Conservation (phyloP, 2,797 vertebrate species). For the Pangasius larnaudii region DNA sequence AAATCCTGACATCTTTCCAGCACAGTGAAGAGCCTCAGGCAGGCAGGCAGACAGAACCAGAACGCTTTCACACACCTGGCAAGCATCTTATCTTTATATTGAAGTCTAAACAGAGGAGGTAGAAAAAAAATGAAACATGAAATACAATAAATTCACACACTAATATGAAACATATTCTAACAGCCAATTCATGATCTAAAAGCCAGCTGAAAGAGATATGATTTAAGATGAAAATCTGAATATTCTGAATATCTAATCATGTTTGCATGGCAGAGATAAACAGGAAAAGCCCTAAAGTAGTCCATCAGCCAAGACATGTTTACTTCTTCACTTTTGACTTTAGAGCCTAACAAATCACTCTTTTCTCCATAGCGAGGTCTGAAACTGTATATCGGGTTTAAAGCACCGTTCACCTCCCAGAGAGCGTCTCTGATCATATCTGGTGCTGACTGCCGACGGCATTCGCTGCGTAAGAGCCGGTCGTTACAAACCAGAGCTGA, state of each 20-base stretch:
- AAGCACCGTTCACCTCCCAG: not conserved
- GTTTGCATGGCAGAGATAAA: not conserved
- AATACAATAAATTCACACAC: not conserved
- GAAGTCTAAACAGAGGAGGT: constrained; percentile 5
- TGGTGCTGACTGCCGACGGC: not conserved
- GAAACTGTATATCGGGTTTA: not conserved
- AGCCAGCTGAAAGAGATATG: not conserved
- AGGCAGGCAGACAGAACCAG: constrained; percentile 9
- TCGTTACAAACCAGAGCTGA: not conserved
- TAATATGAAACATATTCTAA: not conserved
- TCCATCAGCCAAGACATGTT: not conserved
- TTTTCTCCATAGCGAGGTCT: not conserved
- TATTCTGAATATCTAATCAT: not conserved
- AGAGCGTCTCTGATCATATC: not conserved
- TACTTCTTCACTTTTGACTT: not conserved
- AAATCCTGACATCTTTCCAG: constrained; percentile 24
- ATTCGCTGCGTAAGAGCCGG: not conserved
- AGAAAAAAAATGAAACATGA: not conserved
- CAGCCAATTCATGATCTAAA: not conserved
- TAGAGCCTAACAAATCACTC: not conserved
- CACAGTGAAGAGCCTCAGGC: constrained; percentile 21
- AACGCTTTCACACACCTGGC: constrained; percentile 8
- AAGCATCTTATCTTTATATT: constrained; percentile 23
- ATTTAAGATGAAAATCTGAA: not conserved
- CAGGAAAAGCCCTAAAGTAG: not conserved